Conservation (phyloP, 2,113 vertebrate species). For the Cyprinodon variegatus region DNA sequence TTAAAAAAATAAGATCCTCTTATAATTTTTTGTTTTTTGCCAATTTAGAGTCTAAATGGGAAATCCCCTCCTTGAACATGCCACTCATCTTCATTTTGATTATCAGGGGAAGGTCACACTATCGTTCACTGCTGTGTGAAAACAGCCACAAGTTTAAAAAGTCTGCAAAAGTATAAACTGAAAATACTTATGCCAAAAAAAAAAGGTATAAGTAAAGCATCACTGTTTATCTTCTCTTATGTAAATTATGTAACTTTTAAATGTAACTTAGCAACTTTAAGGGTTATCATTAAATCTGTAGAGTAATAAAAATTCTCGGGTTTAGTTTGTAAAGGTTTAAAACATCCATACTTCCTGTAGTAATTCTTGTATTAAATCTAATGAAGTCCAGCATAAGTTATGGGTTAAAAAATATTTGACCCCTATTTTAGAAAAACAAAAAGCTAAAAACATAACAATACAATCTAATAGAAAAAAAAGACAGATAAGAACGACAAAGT, state of each 20-base stretch:
- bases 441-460: no score
- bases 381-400: background rate
- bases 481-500: background rate
- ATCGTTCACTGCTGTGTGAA: background rate
- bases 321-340: background rate
- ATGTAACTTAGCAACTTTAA: background rate
- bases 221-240: background rate
- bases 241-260: no score
- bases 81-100: background rate
- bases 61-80: background rate
- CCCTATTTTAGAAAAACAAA: background rate
- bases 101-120: slow-evolving; percentile 9
- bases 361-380: background rate
- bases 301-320: background rate
- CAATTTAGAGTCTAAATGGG: background rate
- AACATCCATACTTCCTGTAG: background rate
- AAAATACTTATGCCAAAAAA: background rate
- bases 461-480: no score
- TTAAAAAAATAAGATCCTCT: background rate
- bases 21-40: background rate
- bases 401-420: background rate
- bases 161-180: background rate
- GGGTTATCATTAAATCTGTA: background rate
- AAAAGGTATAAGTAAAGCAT: background rate
- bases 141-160: background rate